Percentiles rank a stretch among this genome's conserved stretches.
phyloP scores from a whole-genome alignment of 2,888 invertebrate species.

The Corbicula japonica region DNA sequence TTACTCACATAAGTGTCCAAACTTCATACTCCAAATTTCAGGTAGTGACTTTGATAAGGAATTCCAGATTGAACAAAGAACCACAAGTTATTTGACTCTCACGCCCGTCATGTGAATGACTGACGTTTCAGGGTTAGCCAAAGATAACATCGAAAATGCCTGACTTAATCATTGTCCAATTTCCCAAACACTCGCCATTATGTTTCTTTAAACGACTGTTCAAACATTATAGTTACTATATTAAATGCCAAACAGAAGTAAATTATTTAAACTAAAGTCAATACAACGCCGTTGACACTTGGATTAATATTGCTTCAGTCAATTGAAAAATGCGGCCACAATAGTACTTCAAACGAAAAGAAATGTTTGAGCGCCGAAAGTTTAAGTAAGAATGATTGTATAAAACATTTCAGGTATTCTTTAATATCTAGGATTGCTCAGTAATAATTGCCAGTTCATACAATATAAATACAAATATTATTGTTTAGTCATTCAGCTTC shows the following conservation, averaged over 20 bases:
- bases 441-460: constrained; percentile 18
- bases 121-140: too few species aligned
- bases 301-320: constrained; percentile 29
- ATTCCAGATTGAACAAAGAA: too few species aligned
- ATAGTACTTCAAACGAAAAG: constrained; percentile 33
- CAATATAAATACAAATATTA: constrained; percentile 34
- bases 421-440: constrained; percentile 23
- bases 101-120: too few species aligned
- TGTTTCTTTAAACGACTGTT: constrained; percentile 29
- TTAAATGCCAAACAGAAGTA: constrained; percentile 33
- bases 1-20: too few species aligned
- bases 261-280: constrained; percentile 42
- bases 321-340: constrained; percentile 20
- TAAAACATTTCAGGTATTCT: constrained; percentile 28
- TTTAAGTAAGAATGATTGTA: constrained; percentile 8
- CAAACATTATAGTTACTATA: constrained; percentile 49
- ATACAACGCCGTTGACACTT: constrained; percentile 32
- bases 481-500: constrained; percentile 6
- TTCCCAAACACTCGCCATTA: constrained; percentile 20
- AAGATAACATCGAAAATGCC: too few species aligned
- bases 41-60: too few species aligned
- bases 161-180: constrained; percentile 24
- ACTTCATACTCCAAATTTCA: too few species aligned
- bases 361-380: not conserved
- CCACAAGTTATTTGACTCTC: too few species aligned